phyloP scores from a whole-genome alignment of 2,797 vertebrate genomes.

The Bradypus variegatus region DNA sequence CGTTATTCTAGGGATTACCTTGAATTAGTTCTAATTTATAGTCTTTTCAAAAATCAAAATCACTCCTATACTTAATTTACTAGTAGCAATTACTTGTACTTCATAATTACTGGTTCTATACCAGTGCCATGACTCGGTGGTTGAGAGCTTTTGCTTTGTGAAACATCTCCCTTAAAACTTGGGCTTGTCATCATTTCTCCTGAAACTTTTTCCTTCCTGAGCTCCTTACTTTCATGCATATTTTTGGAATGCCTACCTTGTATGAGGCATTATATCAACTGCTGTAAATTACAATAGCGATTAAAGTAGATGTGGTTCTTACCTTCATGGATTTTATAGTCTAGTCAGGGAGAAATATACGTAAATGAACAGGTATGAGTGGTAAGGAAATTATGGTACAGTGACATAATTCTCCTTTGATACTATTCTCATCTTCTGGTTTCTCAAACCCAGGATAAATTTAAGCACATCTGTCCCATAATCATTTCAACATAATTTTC shows the following conservation, averaged over 20 bases:
- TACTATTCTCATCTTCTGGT: neutral
- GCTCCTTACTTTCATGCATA: neutral
- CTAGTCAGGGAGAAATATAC: neutral
- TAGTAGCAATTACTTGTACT: neutral
- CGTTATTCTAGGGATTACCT: neutral
- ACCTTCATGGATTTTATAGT: neutral
- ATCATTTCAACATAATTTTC: neutral
- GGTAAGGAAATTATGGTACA: neutral
- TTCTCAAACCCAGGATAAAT: neutral
- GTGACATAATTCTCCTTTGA: neutral
- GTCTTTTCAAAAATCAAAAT: neutral
- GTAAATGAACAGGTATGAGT: neutral
- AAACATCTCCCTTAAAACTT: neutral
- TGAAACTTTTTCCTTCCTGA: neutral
- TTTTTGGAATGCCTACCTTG: neutral
- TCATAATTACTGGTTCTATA: neutral
- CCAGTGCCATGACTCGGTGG: neutral
- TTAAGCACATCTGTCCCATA: neutral
- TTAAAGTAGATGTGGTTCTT: neutral
- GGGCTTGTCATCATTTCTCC: neutral
- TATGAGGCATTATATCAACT: neutral
- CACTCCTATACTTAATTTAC: neutral
- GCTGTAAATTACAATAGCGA: neutral
- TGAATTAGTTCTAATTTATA: neutral
- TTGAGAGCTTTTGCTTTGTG: neutral